These are phyloP conservation scores for Lates calcarifer DNA, from an alignment of 2,113 vertebrate species.

Conservation along the genomic window DNA sequence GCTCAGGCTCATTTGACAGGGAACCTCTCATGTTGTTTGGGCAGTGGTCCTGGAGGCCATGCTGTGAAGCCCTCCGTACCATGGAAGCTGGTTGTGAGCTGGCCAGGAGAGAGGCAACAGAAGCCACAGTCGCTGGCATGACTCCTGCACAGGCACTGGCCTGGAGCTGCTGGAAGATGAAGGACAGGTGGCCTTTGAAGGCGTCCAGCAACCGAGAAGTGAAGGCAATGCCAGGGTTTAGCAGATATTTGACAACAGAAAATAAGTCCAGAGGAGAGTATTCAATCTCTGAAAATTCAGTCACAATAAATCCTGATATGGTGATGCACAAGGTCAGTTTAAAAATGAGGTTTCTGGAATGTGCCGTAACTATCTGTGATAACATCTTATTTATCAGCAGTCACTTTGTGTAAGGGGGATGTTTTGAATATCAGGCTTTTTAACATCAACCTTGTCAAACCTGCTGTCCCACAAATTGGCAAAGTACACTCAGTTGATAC, in stretches of 20 bases:
- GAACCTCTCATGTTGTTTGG: constrained; percentile 41
- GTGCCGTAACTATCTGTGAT: not conserved
- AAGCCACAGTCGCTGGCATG: constrained; percentile 54
- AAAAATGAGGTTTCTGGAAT: constrained; percentile 29
- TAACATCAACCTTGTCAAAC: constrained; percentile 20
- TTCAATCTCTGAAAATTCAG: not conserved
- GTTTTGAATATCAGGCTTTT: constrained; percentile 15
- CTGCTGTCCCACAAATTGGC: constrained; percentile 5
- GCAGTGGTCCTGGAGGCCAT: constrained; percentile 39
- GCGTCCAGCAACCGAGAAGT: constrained; percentile 10
- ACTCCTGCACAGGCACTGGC: constrained; percentile 38
- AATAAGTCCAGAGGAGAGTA: not conserved
- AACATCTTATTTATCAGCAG: constrained; percentile 28
- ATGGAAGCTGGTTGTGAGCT: constrained; percentile 35
- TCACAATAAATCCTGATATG: constrained; percentile 9
- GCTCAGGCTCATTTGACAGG: constrained; percentile 32
- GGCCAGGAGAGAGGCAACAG: constrained; percentile 41
- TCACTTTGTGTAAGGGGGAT: not conserved
- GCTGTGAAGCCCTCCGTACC: constrained; percentile 33
- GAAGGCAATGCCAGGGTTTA: constrained; percentile 28
- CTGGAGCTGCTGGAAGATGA: constrained; percentile 58
- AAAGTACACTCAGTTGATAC: not conserved
- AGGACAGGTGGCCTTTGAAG: constrained; percentile 46
- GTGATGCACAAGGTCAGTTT: constrained; percentile 18
- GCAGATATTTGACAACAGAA: constrained; percentile 34